Evolutionary conservation across 2,113 vertebrate species (phyloP), one percentile per base, ranked within the genome.

Genomic region (Sorex araneus): DNA sequence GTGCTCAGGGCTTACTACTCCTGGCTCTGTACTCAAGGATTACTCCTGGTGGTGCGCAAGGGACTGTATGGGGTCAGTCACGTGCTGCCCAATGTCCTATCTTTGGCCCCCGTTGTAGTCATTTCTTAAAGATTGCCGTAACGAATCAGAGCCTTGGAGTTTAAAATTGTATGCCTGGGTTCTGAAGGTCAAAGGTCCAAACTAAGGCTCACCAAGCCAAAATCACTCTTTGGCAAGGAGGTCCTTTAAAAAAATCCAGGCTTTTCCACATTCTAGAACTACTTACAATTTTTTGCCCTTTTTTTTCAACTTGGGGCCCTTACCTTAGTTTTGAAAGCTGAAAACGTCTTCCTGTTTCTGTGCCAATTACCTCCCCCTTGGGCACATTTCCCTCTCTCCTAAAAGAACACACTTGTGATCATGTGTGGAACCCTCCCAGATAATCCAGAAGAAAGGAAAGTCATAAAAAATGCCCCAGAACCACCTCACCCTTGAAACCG

Each of bases 281-380:
- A 23, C 12, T 10, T n/a, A n/a, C n/a, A n/a, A n/a, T 45, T 77
- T 50, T 19, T 74, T 64, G 40, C 12, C 69, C 50, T 73, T 40
- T 40, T 40, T 40, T 16, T 28, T 71, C 43, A 54, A 36, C 23
- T 63, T 34, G 11, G 21, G 8, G 23, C 28, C 27, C 6, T 34
- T 63, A 69, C 74, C n/a, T 74, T 28, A 16, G 21, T 76, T 85
- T 93, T 76, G 40, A 69, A 74, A 94, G 40, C 34, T 40, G 57
- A 60, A 60, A 47, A 10, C 4, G 57, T 32, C 30, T 50, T 75
- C 57, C 79, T 81, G 15, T 27, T 47, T 92, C 30, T 32, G n/a
- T 40, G 7, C 27, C 28, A 36, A 28, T 76, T 43, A 47, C 11
- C 40, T 54, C 70, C 70, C 11, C 30, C 75, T 25, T 32, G 66